Evolutionary conservation across 2,113 vertebrate genomes (phyloP), one percentile per base, ranked within the genome.

Genomic region (Eonycteris spelaea): DNA sequence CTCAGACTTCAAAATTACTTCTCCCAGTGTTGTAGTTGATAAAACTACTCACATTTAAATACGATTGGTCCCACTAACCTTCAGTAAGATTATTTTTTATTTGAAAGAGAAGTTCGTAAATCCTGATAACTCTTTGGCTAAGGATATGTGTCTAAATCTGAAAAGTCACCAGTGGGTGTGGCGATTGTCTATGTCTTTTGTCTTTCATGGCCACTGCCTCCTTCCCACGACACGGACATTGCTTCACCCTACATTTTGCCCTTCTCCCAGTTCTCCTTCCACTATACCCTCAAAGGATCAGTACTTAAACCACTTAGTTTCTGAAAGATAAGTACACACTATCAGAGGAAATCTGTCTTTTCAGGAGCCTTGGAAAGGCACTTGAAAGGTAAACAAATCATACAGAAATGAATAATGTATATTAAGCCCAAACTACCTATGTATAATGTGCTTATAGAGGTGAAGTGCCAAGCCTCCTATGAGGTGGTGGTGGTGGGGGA

Each of bases 21-120:
- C 22, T 80, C 8, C 24, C 16, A 43, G 6, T 6, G 18, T 38
- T 1, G 1, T 68, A 40, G 40, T 12, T 90, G 67, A 77, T 40
- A n/a, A 94, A 83, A 35, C 15, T 33, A 88, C 4, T 77, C 28
- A 77, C 30, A 21, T 70, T 87, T 88, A 79, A 89, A 67, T 61
- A 9, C 12, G 6, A 35, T 40, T 18, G 30, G n/a, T 77, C n/a
- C 7, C 45, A 59, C 15, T 19, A 26, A 18, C 7, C 48, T n/a
- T 85, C 18, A 28, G 11, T 53, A 63, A 87, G 18, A 55, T 28
- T 63, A 26, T 70, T 75, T 90, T 71, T 6, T 67, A 35, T 80
- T 75, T 1, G 30, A 73, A 91, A 89, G 22, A 87, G 53, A 71
- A 48, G 12, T 59, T 51, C 35, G 12, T 85, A 30, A 43, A 55